A percentile compares a stretch with the other conserved stretches of the same genome.
Evolutionary conservation across 2,113 vertebrate genomes (phyloP).

Genomic region (Neolamprologus caudopunctatus): DNA sequence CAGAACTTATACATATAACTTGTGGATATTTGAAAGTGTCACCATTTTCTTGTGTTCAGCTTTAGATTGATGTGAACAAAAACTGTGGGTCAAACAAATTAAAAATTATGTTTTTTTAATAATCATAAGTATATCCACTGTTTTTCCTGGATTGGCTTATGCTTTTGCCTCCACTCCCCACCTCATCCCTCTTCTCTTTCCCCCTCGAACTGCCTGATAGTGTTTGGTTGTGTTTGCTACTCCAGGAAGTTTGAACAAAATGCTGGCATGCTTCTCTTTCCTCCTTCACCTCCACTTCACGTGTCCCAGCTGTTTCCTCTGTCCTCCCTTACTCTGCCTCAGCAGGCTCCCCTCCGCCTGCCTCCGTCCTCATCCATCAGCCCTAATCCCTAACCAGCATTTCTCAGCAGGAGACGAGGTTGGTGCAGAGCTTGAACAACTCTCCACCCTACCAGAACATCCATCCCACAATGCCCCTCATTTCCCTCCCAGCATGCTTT

Average conservation of each 20-base stretch:
- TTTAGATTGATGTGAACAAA: background rate
- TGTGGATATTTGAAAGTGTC: background rate
- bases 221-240: conserved; percentile 62
- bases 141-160: background rate
- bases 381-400: conserved; percentile 33
- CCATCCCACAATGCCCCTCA: conserved; percentile 56
- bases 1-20: background rate
- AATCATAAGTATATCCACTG: background rate
- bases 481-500: conserved; percentile 56
- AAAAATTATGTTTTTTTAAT: background rate
- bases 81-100: background rate
- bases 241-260: conserved; percentile 59
- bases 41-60: background rate
- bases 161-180: background rate
- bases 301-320: conserved; percentile 65
- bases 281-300: conserved; percentile 12
- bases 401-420: conserved; percentile 36
- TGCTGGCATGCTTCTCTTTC: conserved; percentile 43
- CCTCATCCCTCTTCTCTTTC: background rate
- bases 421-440: conserved; percentile 23
- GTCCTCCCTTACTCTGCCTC: conserved; percentile 40
- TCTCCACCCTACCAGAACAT: conserved; percentile 49
- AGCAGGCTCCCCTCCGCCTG: conserved; percentile 20
- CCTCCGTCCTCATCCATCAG: conserved; percentile 39
- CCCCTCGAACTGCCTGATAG: conserved; percentile 6